These are phyloP conservation scores for Acrocephalus arundinaceus DNA, from an alignment of 2,113 vertebrate genomes.

Conservation along the genomic window DNA sequence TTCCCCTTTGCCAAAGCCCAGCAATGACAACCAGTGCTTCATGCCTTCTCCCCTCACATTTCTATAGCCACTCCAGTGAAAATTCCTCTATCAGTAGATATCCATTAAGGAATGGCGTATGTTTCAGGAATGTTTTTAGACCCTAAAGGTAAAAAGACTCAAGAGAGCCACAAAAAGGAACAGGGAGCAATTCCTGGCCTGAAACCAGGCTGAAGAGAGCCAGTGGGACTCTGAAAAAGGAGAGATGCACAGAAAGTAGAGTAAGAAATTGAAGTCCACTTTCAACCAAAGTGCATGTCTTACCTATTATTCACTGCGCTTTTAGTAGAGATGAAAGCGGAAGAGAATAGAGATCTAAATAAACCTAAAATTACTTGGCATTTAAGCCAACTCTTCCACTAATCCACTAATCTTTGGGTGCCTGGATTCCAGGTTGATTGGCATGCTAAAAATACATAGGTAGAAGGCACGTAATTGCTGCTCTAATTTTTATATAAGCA, in stretches of 20 bases:
- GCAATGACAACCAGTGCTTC: neutral
- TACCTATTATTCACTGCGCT: neutral
- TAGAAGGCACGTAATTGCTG: neutral
- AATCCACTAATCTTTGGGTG: neutral
- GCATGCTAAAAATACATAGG: neutral
- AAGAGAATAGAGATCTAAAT: neutral
- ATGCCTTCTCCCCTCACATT: neutral
- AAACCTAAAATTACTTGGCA: neutral
- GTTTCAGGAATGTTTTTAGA: neutral
- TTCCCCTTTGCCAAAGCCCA: neutral
- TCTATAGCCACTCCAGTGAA: neutral
- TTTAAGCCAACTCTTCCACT: conserved; percentile 10
- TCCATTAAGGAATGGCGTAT: neutral
- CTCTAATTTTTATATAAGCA: neutral
- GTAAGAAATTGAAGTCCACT: neutral
- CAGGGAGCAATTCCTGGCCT: neutral
- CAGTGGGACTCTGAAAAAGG: neutral
- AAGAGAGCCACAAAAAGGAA: neutral
- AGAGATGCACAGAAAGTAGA: neutral
- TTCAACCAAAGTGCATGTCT: neutral
- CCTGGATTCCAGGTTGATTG: neutral
- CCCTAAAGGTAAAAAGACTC: neutral
- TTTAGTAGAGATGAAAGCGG: neutral
- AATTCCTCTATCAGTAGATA: neutral
- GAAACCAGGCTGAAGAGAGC: neutral